These are phyloP conservation scores for Oligia latruncula DNA, from an alignment of 2,888 invertebrate species.

Conservation along the genomic window DNA sequence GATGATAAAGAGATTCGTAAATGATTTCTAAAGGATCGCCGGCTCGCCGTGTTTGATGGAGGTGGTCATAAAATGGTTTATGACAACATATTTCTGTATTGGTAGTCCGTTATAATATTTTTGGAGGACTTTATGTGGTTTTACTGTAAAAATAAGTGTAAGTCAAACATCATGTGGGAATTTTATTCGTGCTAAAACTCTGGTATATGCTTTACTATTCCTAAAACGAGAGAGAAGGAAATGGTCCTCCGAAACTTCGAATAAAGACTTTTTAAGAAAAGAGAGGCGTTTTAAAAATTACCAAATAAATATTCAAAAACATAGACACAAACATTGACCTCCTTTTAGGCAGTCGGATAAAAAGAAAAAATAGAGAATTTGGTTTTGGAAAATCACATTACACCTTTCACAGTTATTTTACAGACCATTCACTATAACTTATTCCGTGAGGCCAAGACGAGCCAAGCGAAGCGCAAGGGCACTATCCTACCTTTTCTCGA, in stretches of 20 bases:
- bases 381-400: background rate
- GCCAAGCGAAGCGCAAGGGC: too few species aligned
- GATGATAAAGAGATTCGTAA: constrained; percentile 57
- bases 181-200: constrained; percentile 1
- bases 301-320: background rate
- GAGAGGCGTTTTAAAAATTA: background rate
- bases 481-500: too few species aligned
- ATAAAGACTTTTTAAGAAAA: background rate
- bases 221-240: background rate
- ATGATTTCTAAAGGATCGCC: constrained; percentile 43
- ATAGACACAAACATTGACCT: background rate
- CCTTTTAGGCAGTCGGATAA: background rate
- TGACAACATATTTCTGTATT: constrained; percentile 28
- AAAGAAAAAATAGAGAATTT: background rate
- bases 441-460: too few species aligned
- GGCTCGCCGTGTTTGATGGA: constrained; percentile 26
- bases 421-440: too few species aligned
- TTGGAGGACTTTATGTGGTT: background rate
- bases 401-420: too few species aligned
- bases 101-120: background rate
- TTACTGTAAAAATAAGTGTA: background rate
- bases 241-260: too few species aligned
- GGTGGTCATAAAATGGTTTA: constrained; percentile 47
- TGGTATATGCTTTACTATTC: background rate
- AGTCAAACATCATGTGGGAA: background rate